Conservation (phyloP, 2,888 invertebrate species). For the Pollenia angustigena region DNA sequence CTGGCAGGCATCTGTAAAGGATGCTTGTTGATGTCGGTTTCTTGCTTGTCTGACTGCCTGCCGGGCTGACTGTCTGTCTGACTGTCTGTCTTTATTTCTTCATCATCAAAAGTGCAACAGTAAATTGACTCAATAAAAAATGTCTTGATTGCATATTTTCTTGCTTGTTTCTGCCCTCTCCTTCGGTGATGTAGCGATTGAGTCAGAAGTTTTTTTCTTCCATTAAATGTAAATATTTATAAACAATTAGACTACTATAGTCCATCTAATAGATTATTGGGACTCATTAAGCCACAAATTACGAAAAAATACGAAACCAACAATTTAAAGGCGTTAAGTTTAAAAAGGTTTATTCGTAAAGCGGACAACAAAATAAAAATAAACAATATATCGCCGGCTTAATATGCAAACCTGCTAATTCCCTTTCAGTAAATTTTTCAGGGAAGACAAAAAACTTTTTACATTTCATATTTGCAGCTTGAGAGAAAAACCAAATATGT, state of each 20-base stretch:
- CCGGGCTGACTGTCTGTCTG: neutral
- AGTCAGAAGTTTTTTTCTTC: neutral
- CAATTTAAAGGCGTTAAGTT: neutral
- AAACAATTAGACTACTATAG: conserved; percentile 11
- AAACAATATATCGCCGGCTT: no score
- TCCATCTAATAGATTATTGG: conserved; percentile 3
- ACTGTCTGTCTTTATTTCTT: neutral
- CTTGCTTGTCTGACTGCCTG: conserved; percentile 4
- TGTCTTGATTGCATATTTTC: conserved; percentile 20
- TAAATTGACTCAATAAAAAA: conserved; percentile 24
- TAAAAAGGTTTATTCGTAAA: neutral
- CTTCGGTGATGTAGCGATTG: neutral
- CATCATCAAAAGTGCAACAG: conserved; percentile 32
- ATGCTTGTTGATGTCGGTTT: conserved; percentile 27
- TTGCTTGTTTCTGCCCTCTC: neutral
- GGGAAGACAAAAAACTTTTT: no score
- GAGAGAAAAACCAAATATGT: no score
- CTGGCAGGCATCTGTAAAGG: conserved; percentile 48
- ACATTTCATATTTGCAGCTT: no score
- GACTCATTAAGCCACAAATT: neutral
- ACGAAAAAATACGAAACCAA: neutral
- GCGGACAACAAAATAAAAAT: no score
- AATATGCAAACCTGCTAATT: no score
- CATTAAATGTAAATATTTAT: conserved; percentile 14
- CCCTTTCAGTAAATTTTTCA: no score